Percentiles rank a stretch among this genome's conserved stretches.
Evolutionary conservation across 2,113 vertebrate species (phyloP).

Genomic region (Perca flavescens): DNA sequence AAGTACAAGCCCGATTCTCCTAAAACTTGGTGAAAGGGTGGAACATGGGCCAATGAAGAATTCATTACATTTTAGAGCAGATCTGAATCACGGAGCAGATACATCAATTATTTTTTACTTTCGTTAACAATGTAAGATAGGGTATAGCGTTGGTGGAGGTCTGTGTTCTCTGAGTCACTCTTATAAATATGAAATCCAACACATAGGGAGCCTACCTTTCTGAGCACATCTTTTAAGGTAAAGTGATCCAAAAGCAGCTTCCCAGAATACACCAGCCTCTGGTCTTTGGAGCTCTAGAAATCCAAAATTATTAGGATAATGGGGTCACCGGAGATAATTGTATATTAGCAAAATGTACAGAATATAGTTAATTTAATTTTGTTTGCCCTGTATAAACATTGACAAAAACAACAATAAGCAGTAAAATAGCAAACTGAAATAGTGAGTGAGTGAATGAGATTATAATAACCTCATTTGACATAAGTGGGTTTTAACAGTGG

Average conservation of each 20-base stretch:
- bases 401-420: background rate
- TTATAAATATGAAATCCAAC: background rate
- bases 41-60: no score
- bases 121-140: no score
- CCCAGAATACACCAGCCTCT: conserved; percentile 96
- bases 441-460: conserved; percentile 31
- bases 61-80: no score
- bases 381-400: background rate
- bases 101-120: no score
- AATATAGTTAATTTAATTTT: background rate
- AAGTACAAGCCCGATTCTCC: no score
- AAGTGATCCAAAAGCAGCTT: conserved; percentile 95
- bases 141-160: no score
- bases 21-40: no score
- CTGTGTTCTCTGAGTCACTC: no score
- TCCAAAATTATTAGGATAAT: conserved; percentile 23
- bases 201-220: conserved; percentile 87
- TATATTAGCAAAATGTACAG: background rate
- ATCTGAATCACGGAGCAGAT: no score
- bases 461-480: conserved; percentile 52
- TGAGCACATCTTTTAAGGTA: conserved; percentile 95
- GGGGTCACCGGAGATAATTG: conserved; percentile 14
- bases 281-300: conserved; percentile 94
- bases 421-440: background rate
- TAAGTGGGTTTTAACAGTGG: conserved; percentile 68